Base-by-base conservation (phyloP, 2,113 vertebrate genomes). In the Vulpes ferrilata region DNA sequence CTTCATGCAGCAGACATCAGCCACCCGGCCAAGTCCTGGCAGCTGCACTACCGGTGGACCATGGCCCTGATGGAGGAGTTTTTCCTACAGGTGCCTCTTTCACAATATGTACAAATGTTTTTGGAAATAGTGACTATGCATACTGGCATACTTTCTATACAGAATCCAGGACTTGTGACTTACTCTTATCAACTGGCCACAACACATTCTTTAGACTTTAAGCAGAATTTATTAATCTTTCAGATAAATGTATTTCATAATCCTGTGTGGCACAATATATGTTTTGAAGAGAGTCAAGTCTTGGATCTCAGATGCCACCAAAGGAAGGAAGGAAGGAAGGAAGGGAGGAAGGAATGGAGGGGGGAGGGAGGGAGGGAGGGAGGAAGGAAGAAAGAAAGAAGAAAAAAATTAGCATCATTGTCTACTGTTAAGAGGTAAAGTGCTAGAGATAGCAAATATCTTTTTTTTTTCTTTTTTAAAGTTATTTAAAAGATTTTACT, bases 1-100 rank as follows among this genome's bases (percentile, higher is more conserved):
- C 99, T 99, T 95, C 99, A 99, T 67, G 99, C 99, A 7, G 99
- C 99, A 55, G 99, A 99, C 98, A 99, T 99, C 98, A 99, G 99
- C 97, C 99, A 99, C 98, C 99, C 99, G 51, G 99, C 99, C 97
- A 99, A 99, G 98, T 97, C 98, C 96, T 99, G 99, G 99, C 98
- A 99, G 23, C 98, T 99, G 95, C 99, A 99, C 96, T 98, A 99
- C 88, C 99, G 99, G 81, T 99, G 99, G 99, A 99, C 99, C 93
- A 99, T 99, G 96, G 99, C 99, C 48, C 98, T 99, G 65, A 99
- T 99, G 98, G 99, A 99, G 98, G 99, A 99, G 98, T 99, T 99
- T 98, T 99, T 99, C 98, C 99, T 99, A 98, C 99, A 99, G 99
- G 99, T 99, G 96, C 96, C 71, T 92, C 96, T 98, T 98, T 98